Conservation (phyloP, 2,113 vertebrate genomes). For the Ceratotherium simum region DNA sequence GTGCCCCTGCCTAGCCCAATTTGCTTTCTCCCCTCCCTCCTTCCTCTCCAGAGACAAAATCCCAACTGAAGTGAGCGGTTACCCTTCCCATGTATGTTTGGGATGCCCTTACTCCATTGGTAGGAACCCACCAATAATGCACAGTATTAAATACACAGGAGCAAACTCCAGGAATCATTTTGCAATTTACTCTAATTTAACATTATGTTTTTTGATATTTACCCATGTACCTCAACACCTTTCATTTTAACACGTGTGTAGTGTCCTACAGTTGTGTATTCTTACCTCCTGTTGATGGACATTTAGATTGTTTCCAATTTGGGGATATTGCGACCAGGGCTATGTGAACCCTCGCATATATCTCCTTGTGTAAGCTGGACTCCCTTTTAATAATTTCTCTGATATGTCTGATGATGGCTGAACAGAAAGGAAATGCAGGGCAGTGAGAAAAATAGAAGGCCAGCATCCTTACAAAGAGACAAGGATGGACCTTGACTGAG, state of each 20-base stretch:
- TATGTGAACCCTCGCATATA: background rate
- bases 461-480: background rate
- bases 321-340: background rate
- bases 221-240: background rate
- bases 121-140: background rate
- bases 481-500: background rate
- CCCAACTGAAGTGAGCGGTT: background rate
- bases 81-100: background rate
- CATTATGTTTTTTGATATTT: background rate
- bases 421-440: background rate
- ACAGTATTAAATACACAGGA: background rate
- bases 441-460: background rate
- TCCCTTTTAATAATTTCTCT: background rate
- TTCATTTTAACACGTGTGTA: background rate
- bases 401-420: no score
- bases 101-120: background rate
- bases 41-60: background rate
- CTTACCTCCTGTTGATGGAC: background rate
- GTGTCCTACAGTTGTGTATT: rapidly evolving
- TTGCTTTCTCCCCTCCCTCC: background rate
- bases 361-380: background rate
- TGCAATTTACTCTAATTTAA: background rate
- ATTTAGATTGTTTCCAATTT: background rate
- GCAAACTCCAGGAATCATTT: background rate
- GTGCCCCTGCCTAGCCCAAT: background rate